Conservation (phyloP, 2,888 invertebrate genomes). For the Platerodrilus igneus region DNA sequence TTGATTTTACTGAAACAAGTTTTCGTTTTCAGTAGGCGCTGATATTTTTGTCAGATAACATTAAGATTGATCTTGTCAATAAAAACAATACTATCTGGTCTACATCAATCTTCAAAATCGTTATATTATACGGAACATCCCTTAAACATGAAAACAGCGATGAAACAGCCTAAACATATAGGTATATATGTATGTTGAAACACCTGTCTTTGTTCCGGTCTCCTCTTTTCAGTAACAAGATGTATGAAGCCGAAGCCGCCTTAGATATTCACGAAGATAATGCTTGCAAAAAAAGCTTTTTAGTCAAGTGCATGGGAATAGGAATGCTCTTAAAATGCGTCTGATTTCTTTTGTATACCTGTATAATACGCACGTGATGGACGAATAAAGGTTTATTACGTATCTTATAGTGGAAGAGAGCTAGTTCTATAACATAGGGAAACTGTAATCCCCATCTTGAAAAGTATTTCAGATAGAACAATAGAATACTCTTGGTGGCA, state of each 20-base stretch:
- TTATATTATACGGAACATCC: conserved; percentile 32
- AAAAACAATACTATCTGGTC: conserved; percentile 32
- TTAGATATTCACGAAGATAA: conserved; percentile 26
- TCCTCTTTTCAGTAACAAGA: conserved; percentile 13
- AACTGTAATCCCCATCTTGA: conserved; percentile 1
- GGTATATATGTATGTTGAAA: conserved; percentile 28
- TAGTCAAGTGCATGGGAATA: conserved; percentile 15
- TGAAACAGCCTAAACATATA: conserved; percentile 14
- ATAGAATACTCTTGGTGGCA: conserved; percentile 9
- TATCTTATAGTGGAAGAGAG: background rate
- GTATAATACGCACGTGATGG: background rate
- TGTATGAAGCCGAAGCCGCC: conserved; percentile 10
- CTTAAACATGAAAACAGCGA: conserved; percentile 30
- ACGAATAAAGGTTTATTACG: background rate
- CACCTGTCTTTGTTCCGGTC: conserved; percentile 22
- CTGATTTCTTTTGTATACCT: background rate
- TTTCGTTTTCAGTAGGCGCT: conserved; percentile 4
- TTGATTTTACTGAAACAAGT: conserved; percentile 14
- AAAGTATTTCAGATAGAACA: conserved; percentile 16
- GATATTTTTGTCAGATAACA: conserved; percentile 23
- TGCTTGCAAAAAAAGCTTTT: conserved; percentile 21
- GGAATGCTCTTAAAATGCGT: conserved; percentile 1
- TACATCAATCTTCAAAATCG: conserved; percentile 30
- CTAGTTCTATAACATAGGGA: background rate
- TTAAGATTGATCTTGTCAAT: conserved; percentile 27